Conservation (phyloP, 2,113 vertebrate species). For the Rhynchopsitta pachyrhyncha region DNA sequence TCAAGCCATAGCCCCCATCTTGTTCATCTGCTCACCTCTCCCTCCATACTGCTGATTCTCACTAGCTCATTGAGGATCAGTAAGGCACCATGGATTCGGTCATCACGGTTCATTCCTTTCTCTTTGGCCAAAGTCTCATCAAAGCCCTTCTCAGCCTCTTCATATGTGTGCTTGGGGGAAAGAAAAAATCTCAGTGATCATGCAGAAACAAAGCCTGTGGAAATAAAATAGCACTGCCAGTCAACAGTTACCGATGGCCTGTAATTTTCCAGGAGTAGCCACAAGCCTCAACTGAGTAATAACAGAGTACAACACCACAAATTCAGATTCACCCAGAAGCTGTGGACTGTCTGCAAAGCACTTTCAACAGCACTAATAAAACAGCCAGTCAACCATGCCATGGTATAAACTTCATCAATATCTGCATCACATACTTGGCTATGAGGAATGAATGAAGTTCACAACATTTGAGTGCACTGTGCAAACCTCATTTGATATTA, state of each 20-base stretch:
- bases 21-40: constrained; percentile 83
- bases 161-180: constrained; percentile 88
- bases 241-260: not conserved
- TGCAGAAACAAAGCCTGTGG: not conserved
- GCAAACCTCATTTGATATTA: not conserved
- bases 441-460: not conserved
- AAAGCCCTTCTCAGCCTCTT: constrained; percentile 96
- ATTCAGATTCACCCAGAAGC: not conserved
- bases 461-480: not conserved
- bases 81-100: constrained; percentile 92
- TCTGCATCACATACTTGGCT: not conserved
- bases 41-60: constrained; percentile 99
- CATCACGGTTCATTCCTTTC: constrained; percentile 97
- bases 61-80: constrained; percentile 97
- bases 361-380: not conserved
- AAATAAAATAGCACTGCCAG: not conserved
- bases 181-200: not conserved
- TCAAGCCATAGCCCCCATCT: not conserved
- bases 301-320: not conserved
- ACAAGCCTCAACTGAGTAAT: not conserved
- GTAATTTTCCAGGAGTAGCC: not conserved
- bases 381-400: not conserved
- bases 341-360: not conserved
- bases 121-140: constrained; percentile 96
- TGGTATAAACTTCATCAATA: not conserved